phyloP scores from a whole-genome alignment of 2,888 invertebrate species.

The Slavum lentiscoides region DNA sequence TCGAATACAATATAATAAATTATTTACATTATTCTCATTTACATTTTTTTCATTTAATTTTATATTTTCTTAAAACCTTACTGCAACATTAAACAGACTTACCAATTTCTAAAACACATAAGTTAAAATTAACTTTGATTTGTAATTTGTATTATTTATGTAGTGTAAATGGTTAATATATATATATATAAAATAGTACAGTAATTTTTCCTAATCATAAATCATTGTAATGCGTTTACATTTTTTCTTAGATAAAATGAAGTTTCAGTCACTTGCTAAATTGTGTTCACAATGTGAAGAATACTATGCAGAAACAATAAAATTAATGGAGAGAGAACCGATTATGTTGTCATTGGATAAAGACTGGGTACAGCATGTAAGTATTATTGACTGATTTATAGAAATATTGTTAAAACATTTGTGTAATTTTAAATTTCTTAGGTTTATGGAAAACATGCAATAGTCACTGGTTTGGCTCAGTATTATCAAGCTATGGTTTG shows the following conservation, averaged over 20 bases:
- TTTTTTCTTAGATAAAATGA: constrained; percentile 79
- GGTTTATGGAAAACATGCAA: constrained; percentile 84
- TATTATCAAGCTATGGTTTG: constrained; percentile 85
- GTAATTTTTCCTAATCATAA: constrained; percentile 9
- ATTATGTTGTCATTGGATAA: constrained; percentile 86
- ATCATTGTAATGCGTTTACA: constrained; percentile 11
- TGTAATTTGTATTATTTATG: constrained; percentile 1
- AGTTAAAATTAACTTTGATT: background rate
- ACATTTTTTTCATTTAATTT: no score
- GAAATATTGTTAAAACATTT: background rate
- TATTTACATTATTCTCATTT: no score
- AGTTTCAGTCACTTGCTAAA: constrained; percentile 88
- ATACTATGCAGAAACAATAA: constrained; percentile 86
- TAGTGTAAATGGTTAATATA: background rate
- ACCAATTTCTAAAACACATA: no score
- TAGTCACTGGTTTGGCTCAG: constrained; percentile 86
- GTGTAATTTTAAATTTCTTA: constrained; percentile 59
- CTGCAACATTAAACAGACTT: no score
- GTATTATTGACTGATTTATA: constrained; percentile 55
- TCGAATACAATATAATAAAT: no score
- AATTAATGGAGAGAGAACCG: constrained; percentile 81
- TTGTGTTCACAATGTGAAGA: constrained; percentile 91
- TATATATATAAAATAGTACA: background rate
- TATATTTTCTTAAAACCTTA: no score
- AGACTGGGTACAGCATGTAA: constrained; percentile 77